Evolutionary conservation across 2,888 invertebrate species (phyloP).

Genomic region (Urechis unicinctus): DNA sequence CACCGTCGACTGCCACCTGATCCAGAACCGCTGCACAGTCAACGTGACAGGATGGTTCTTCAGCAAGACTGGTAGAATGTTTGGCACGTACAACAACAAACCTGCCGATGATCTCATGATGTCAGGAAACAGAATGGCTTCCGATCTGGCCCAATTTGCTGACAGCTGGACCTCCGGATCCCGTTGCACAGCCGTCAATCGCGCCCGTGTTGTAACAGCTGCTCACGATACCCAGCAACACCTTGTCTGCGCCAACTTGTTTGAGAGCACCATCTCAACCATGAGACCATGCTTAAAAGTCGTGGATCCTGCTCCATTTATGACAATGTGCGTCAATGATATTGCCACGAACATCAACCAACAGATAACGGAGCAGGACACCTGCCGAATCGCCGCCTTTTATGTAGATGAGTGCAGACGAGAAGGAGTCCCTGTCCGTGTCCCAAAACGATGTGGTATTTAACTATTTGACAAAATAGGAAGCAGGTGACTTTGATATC

Average conservation of each 20-base stretch:
- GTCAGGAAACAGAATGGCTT: slow-evolving; percentile 47
- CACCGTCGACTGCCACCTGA: slow-evolving; percentile 47
- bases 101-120: slow-evolving; percentile 70
- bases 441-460: slow-evolving; percentile 64
- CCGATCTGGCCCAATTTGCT: slow-evolving; percentile 42
- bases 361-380: slow-evolving; percentile 32
- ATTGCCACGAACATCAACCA: slow-evolving; percentile 25
- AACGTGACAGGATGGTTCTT: slow-evolving; percentile 82
- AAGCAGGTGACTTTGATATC: neutral
- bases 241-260: slow-evolving; percentile 64
- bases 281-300: slow-evolving; percentile 55
- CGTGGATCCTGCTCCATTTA: slow-evolving; percentile 53
- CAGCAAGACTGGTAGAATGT: slow-evolving; percentile 77
- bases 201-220: slow-evolving; percentile 3
- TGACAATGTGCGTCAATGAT: slow-evolving; percentile 69
- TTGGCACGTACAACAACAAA: slow-evolving; percentile 88
- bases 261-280: slow-evolving; percentile 59
- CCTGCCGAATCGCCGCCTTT: slow-evolving; percentile 62
- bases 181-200: slow-evolving; percentile 25
- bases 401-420: slow-evolving; percentile 66
- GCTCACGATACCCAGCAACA: slow-evolving; percentile 1
- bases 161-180: slow-evolving; percentile 62
- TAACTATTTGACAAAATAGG: slow-evolving; percentile 7
- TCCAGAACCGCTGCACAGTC: slow-evolving; percentile 63
- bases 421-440: slow-evolving; percentile 57